A percentile compares a stretch with the other conserved stretches of the same genome.
Conservation (phyloP, 2,113 vertebrate species). For the Scartelaos histophorus region DNA sequence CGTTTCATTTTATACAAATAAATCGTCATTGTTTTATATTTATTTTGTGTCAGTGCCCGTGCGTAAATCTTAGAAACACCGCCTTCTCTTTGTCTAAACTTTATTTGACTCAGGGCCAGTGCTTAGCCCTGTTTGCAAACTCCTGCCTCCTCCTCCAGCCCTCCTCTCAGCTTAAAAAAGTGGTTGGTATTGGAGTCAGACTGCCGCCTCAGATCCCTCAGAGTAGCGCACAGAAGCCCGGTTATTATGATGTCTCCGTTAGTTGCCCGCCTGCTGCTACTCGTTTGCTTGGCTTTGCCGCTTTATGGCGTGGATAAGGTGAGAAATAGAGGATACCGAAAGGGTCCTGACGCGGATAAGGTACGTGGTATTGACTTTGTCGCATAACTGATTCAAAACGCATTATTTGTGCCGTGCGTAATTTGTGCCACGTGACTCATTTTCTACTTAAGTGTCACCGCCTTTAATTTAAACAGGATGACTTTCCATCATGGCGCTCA, state of each 20-base stretch:
- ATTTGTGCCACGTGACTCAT: neutral
- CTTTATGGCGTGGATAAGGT: constrained; percentile 71
- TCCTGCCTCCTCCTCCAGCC: constrained; percentile 53
- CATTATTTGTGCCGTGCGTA: neutral
- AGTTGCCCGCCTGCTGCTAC: constrained; percentile 59
- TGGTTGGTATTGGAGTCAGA: constrained; percentile 25
- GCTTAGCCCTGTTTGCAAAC: constrained; percentile 2
- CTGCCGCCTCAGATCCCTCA: constrained; percentile 7
- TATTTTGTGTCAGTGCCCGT: neutral
- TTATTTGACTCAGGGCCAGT: neutral
- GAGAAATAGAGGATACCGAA: constrained; percentile 75
- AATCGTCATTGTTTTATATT: neutral
- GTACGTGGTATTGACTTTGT: constrained; percentile 48
- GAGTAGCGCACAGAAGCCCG: neutral
- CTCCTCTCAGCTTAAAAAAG: constrained; percentile 38
- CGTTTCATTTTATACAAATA: neutral
- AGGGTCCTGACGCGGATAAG: constrained; percentile 77
- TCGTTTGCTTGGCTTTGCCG: constrained; percentile 65
- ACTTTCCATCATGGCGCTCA: neutral
- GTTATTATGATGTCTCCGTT: constrained; percentile 59
- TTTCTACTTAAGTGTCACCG: neutral
- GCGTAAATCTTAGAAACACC: neutral
- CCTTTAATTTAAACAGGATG: neutral
- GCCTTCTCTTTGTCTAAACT: neutral
- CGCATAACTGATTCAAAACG: neutral